Conservation (phyloP, 1,140 invertebrate species). For the Uloborus diversus region DNA sequence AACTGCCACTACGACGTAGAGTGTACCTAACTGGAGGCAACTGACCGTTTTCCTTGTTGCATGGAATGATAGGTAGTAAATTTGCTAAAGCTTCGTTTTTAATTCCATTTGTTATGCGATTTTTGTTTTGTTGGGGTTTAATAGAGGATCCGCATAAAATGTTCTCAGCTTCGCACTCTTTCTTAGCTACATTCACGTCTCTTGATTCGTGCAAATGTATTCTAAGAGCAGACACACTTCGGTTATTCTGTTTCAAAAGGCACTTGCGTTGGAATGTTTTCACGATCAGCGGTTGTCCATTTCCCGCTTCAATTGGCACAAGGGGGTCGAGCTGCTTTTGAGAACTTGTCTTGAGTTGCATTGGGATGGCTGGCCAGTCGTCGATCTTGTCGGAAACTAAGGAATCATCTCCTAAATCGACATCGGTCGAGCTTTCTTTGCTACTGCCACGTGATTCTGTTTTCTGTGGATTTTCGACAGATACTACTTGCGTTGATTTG, state of each 20-base stretch:
- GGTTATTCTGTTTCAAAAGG: conserved; percentile 1
- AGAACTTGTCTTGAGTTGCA: conserved; percentile 20
- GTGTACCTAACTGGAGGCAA: conserved; percentile 40
- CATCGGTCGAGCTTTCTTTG: neutral
- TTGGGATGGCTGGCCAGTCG: conserved; percentile 33
- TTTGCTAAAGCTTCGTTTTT: conserved; percentile 7
- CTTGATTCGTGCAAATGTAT: conserved; percentile 15
- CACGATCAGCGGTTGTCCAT: neutral
- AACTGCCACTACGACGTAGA: conserved; percentile 20
- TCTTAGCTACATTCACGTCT: neutral
- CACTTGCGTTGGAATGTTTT: conserved; percentile 38
- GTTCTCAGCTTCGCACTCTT: neutral
- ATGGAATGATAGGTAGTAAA: conserved; percentile 31
- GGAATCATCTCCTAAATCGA: neutral
- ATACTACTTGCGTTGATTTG: conserved; percentile 33
- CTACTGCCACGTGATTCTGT: neutral
- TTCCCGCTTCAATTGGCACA: conserved; percentile 14
- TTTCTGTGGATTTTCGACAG: neutral
- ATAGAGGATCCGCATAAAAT: conserved; percentile 29
- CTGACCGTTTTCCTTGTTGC: conserved; percentile 11
- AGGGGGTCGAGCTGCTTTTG: conserved; percentile 23
- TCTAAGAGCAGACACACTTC: conserved; percentile 5
- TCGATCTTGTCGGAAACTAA: neutral
- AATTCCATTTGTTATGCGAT: neutral
- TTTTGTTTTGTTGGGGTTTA: conserved; percentile 5